Percentiles rank a stretch among this genome's conserved stretches.
Conservation (phyloP, 1,140 invertebrate genomes). For the Triops longicaudatus region DNA sequence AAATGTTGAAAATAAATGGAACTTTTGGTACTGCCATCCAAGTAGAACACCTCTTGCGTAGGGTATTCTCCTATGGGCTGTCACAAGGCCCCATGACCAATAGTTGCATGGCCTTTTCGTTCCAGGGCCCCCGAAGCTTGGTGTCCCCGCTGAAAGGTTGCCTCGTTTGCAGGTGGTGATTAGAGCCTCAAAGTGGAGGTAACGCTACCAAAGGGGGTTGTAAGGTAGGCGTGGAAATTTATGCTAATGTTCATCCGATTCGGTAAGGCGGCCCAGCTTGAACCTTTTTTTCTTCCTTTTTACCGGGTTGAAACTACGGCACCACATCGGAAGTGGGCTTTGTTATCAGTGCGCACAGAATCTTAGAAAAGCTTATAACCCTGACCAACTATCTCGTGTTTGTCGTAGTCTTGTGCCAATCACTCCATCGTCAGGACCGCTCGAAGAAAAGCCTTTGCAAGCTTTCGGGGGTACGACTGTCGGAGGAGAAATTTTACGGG, state of each 20-base stretch:
- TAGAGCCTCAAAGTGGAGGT: background rate
- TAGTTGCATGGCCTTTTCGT: too few relatives aligned
- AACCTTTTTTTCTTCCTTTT: background rate
- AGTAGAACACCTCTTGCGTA: background rate
- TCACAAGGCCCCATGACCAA: background rate
- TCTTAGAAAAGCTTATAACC: background rate
- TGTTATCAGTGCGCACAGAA: too few relatives aligned
- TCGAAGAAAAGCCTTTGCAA: background rate
- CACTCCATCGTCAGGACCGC: background rate
- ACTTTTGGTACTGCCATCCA: too few relatives aligned
- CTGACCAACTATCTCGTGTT: background rate
- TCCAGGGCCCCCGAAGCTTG: too few relatives aligned
- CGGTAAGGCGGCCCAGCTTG: background rate
- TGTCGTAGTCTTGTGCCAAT: background rate
- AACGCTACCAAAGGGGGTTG: background rate
- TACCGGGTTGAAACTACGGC: background rate
- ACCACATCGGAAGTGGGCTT: background rate
- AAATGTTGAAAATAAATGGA: background rate
- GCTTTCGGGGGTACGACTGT: background rate
- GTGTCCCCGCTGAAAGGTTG: background rate
- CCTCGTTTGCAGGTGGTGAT: background rate
- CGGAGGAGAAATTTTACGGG: too few relatives aligned
- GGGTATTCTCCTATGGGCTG: background rate
- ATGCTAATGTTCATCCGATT: conserved; percentile 1
- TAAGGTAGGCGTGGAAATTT: background rate